A percentile compares a stretch with the other conserved stretches of the same genome.
phyloP scores from a whole-genome alignment of 2,888 invertebrate genomes.

The Schrankia costaestrigalis region DNA sequence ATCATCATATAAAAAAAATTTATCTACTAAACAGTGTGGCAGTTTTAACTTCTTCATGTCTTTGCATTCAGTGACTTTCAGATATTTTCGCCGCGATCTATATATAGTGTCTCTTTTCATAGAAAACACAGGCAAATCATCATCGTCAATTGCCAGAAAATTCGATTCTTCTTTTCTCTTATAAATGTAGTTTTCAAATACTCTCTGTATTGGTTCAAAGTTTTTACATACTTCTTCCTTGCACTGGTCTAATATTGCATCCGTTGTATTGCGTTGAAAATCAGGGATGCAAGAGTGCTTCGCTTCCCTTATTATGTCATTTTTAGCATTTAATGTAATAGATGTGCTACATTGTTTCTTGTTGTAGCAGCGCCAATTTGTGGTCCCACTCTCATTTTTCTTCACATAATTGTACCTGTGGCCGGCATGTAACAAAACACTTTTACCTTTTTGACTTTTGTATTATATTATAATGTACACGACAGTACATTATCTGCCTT shows the following conservation, averaged over 20 bases:
- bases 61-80: neutral
- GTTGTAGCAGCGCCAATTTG: slow-evolving; percentile 1
- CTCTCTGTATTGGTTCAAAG: neutral
- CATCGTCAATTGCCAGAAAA: neutral
- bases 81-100: neutral
- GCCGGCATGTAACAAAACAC: neutral
- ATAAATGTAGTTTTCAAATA: neutral
- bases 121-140: neutral
- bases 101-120: neutral
- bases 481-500: too few relatives aligned
- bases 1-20: neutral
- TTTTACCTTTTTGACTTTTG: too few relatives aligned
- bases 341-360: neutral
- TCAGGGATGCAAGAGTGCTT: neutral
- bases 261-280: neutral
- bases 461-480: too few relatives aligned
- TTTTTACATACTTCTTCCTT: neutral
- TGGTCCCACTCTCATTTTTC: neutral
- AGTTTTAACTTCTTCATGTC: neutral
- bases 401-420: neutral
- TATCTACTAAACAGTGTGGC: neutral
- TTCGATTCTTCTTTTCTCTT: neutral
- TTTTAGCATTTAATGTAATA: neutral
- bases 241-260: neutral
- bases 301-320: neutral